These are phyloP conservation scores for Microcebus tavaratra DNA, from an alignment of 2,113 vertebrate genomes.

Conservation along the genomic window DNA sequence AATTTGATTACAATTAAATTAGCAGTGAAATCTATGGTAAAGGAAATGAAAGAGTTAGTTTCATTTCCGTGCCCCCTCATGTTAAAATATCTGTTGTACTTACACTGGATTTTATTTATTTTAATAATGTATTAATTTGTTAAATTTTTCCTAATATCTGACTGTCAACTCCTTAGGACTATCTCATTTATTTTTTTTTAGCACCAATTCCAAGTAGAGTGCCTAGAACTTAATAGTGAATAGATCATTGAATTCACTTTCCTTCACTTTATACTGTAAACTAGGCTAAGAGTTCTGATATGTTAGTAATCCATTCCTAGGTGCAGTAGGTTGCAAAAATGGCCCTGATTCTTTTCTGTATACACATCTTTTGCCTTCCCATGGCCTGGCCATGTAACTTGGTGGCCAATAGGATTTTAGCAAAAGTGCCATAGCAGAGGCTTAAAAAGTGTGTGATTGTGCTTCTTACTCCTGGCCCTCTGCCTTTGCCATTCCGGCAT, in stretches of 20 bases:
- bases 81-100: slow-evolving; percentile 11
- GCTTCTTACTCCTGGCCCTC: not conserved
- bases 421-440: not conserved
- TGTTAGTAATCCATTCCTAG: not conserved
- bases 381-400: not conserved
- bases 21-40: not conserved
- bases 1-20: not conserved
- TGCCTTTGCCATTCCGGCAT: not conserved
- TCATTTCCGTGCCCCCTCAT: not conserved
- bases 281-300: not conserved
- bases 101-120: not conserved
- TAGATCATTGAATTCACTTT: not conserved
- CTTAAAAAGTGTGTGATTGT: not conserved
- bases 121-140: slow-evolving; percentile 12
- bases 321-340: not conserved
- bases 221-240: not conserved
- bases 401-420: not conserved
- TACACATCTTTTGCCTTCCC: not conserved
- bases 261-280: not conserved
- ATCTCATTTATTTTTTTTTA: slow-evolving; percentile 15
- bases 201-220: not conserved
- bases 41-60: not conserved
- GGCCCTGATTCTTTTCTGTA: not conserved
- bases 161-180: not conserved
- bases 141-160: not conserved